Conservation (phyloP, 2,888 invertebrate species). For the Tethea ocularis region DNA sequence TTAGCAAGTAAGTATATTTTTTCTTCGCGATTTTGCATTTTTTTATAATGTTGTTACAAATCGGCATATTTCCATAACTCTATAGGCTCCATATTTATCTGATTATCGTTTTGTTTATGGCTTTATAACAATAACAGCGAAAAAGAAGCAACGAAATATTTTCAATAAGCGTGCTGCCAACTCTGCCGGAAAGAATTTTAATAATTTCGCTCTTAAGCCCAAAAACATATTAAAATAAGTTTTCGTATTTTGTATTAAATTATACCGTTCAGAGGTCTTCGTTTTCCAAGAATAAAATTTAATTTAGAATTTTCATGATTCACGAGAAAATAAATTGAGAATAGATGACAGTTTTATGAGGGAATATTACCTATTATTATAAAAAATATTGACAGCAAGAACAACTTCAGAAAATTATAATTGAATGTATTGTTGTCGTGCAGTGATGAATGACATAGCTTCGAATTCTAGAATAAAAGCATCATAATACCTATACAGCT, state of each 20-base stretch:
- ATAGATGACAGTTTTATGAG: neutral
- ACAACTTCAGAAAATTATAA: no score
- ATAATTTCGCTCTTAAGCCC: conserved; percentile 18
- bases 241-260: conserved; percentile 28
- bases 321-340: neutral
- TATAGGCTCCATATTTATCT: neutral
- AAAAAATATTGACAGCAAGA: no score
- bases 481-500: no score
- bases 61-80: neutral
- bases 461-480: no score
- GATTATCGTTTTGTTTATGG: neutral
- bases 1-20: neutral
- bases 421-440: no score
- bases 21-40: neutral
- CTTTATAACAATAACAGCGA: neutral
- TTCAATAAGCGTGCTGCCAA: conserved; percentile 1
- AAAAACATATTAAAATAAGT: conserved; percentile 25
- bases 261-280: conserved; percentile 14
- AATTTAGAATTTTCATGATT: neutral
- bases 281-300: neutral
- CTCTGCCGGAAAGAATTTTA: conserved; percentile 21
- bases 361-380: no score
- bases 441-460: no score
- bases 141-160: neutral
- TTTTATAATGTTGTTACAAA: neutral